phyloP scores from a whole-genome alignment of 1,140 invertebrate genomes.

The Brachionus paranguensis region DNA sequence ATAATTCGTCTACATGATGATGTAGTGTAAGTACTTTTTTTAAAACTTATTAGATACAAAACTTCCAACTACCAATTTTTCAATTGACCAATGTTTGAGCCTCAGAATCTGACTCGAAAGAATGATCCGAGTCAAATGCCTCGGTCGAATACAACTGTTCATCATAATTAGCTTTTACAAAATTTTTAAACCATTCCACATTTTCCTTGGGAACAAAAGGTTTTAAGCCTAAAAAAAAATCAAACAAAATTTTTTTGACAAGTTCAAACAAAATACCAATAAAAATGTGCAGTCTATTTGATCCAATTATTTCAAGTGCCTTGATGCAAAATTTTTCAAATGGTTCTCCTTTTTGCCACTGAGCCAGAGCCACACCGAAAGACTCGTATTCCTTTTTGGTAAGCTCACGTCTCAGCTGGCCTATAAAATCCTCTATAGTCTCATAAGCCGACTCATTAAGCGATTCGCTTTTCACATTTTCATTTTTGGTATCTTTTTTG shows the following conservation, averaged over 20 bases:
- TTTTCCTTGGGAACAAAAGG: constrained; percentile 21
- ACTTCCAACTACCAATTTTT: neutral
- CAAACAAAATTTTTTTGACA: neutral
- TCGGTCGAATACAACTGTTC: neutral
- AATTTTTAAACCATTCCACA: constrained; percentile 24
- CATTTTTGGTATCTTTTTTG: neutral
- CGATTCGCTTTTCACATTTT: neutral
- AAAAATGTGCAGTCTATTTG: neutral
- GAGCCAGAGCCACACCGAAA: neutral
- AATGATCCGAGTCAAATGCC: neutral
- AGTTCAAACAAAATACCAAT: neutral
- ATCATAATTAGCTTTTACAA: neutral
- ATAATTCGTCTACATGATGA: too few relatives aligned
- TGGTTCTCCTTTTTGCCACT: constrained; percentile 18
- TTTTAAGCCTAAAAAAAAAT: neutral
- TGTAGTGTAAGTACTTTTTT: too few relatives aligned
- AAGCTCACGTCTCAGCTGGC: neutral
- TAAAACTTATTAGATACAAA: too few relatives aligned
- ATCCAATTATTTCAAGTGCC: neutral
- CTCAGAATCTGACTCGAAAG: neutral
- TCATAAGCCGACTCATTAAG: constrained; percentile 11
- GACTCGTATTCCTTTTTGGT: constrained; percentile 9
- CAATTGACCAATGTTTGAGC: neutral
- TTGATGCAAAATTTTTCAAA: constrained; percentile 29
- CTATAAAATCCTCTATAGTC: constrained; percentile 11